Percentiles rank a stretch among this genome's conserved stretches.
Evolutionary conservation across 2,113 vertebrate species (phyloP).

Genomic region (Grammomys surdaster): DNA sequence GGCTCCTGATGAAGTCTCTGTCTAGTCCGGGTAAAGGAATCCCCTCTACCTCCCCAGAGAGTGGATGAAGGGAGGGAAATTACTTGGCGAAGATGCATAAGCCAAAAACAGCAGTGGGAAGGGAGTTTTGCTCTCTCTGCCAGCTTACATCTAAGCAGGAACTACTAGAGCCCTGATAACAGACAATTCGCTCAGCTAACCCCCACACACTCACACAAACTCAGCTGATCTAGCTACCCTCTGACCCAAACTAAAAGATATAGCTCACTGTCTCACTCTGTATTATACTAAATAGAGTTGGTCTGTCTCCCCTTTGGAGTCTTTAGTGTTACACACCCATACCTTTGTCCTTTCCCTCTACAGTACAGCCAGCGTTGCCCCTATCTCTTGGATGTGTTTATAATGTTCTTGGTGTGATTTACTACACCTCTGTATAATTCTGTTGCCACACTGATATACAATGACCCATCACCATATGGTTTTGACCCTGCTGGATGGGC

Average conservation of each 20-base stretch:
- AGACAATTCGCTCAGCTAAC: neutral
- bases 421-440: neutral
- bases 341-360: neutral
- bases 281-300: neutral
- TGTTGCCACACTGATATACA: neutral
- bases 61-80: neutral
- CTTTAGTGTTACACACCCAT: no score
- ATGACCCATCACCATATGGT: neutral
- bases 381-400: neutral
- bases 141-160: neutral
- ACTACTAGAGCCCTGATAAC: neutral
- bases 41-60: neutral
- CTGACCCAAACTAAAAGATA: neutral
- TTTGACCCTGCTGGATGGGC: neutral
- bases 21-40: neutral
- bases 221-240: neutral
- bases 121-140: neutral
- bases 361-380: neutral
- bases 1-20: neutral
- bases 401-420: neutral
- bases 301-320: neutral
- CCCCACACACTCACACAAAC: neutral
- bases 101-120: neutral
- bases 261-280: neutral
- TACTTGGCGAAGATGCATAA: neutral